Conservation (phyloP, 2,888 invertebrate species). For the Cheilosia scutellata region DNA sequence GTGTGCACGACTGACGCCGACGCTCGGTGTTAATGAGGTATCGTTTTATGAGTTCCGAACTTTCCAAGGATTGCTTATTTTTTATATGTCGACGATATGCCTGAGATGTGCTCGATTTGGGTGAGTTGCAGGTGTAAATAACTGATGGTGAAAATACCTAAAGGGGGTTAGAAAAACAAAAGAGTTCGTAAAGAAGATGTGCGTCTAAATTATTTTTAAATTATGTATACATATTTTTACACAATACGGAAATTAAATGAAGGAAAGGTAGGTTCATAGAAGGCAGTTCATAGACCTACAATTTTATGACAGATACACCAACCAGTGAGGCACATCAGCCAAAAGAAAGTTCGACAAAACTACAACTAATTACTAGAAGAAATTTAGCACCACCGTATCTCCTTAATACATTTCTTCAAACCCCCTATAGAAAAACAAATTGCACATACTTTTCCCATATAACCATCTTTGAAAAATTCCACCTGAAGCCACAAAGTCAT, state of each 20-base stretch:
- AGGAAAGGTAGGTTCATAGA: background rate
- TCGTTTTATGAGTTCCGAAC: constrained; percentile 21
- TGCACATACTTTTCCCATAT: background rate
- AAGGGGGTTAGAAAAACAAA: background rate
- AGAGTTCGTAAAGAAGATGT: background rate
- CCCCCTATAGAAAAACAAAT: background rate
- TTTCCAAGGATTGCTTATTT: constrained; percentile 9
- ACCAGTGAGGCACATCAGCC: too few relatives aligned
- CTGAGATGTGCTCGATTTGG: constrained; percentile 32
- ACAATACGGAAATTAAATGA: background rate
- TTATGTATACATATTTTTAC: too few relatives aligned
- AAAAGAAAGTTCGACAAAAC: too few relatives aligned
- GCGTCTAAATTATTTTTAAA: background rate
- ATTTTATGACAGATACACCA: too few relatives aligned
- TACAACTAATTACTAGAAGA: too few relatives aligned
- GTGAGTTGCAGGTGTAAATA: constrained; percentile 26
- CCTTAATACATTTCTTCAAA: background rate
- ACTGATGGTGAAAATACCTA: background rate
- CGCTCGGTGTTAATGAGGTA: constrained; percentile 41
- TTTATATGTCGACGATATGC: constrained; percentile 25
- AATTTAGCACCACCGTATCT: background rate
- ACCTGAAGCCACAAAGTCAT: constrained; percentile 28
- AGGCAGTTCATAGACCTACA: too few relatives aligned
- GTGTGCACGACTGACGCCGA: constrained; percentile 12
- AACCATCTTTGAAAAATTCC: constrained; percentile 41